A percentile compares a stretch with the other conserved stretches of the same genome.
These are phyloP conservation scores for Sylvilagus bachmani DNA, from an alignment of 2,113 vertebrate genomes.

Conservation along the genomic window DNA sequence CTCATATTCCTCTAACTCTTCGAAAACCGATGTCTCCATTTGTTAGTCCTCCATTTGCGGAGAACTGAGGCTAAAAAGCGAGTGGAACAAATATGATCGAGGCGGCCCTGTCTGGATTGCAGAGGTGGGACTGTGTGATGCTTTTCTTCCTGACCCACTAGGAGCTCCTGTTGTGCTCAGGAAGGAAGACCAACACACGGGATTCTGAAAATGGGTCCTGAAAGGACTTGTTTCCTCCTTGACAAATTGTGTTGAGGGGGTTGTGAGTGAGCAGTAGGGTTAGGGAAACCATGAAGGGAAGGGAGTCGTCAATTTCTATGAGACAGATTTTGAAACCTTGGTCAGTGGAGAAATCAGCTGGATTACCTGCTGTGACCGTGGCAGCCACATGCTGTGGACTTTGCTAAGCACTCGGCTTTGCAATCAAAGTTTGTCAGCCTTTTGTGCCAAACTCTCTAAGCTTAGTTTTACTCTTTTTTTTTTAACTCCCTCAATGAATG, in stretches of 20 bases:
- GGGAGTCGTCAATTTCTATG: background rate
- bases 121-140: background rate
- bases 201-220: conserved; percentile 11
- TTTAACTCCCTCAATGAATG: conserved; percentile 6
- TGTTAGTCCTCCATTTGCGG: background rate
- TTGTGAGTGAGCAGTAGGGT: conserved; percentile 22
- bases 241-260: background rate
- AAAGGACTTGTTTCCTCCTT: conserved; percentile 44
- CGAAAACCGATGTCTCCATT: conserved; percentile 6
- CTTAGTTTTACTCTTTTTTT: conserved; percentile 49
- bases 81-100: background rate
- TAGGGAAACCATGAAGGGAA: background rate
- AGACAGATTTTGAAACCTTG: conserved; percentile 36
- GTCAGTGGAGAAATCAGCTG: background rate
- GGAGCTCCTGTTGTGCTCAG: conserved; percentile 1
- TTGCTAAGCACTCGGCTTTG: conserved; percentile 1
- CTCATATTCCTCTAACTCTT: background rate
- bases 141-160: background rate
- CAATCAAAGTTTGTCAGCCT: conserved; percentile 5
- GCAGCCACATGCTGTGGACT: background rate
- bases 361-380: conserved; percentile 28
- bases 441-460: conserved; percentile 46
- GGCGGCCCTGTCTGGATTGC: background rate
- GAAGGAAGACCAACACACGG: conserved; percentile 16
- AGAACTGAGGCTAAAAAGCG: conserved; percentile 40